Percentiles rank a stretch among this genome's conserved stretches.
Evolutionary conservation across 2,797 vertebrate genomes (phyloP).

Genomic region (Decapterus maruadsi): DNA sequence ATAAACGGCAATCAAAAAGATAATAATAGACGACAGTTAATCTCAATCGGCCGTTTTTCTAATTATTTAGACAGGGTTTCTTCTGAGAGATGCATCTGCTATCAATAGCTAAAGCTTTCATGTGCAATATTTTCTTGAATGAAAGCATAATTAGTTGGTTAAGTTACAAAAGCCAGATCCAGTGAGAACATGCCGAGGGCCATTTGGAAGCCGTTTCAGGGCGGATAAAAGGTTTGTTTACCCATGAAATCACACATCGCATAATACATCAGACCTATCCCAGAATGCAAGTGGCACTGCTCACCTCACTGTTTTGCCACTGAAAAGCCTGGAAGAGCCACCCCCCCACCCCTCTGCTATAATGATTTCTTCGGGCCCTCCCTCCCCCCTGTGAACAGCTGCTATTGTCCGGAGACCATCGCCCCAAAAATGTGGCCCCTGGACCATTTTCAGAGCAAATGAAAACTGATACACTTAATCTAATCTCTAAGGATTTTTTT

Average conservation of each 20-base stretch:
- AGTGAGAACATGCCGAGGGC: conserved; percentile 36
- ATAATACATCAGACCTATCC: conserved; percentile 22
- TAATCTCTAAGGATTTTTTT: conserved; percentile 75
- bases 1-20: conserved; percentile 65
- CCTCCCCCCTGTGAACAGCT: conserved; percentile 81
- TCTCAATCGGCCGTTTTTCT: conserved; percentile 59
- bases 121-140: conserved; percentile 65
- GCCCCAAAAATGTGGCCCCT: conserved; percentile 77
- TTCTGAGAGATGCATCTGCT: conserved; percentile 71
- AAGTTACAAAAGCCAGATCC: conserved; percentile 44
- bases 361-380: conserved; percentile 76
- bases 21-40: conserved; percentile 63
- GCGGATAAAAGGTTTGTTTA: conserved; percentile 54
- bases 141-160: conserved; percentile 70
- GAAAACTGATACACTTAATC: conserved; percentile 80
- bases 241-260: conserved; percentile 48
- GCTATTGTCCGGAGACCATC: conserved; percentile 73
- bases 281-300: conserved; percentile 46
- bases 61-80: conserved; percentile 70
- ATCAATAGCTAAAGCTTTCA: conserved; percentile 70
- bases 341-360: conserved; percentile 23
- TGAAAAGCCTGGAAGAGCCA: conserved; percentile 61
- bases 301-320: conserved; percentile 32
- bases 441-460: conserved; percentile 76
- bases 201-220: conserved; percentile 61